phyloP scores from a whole-genome alignment of 1,140 invertebrate genomes.

The Cydia pomonella region DNA sequence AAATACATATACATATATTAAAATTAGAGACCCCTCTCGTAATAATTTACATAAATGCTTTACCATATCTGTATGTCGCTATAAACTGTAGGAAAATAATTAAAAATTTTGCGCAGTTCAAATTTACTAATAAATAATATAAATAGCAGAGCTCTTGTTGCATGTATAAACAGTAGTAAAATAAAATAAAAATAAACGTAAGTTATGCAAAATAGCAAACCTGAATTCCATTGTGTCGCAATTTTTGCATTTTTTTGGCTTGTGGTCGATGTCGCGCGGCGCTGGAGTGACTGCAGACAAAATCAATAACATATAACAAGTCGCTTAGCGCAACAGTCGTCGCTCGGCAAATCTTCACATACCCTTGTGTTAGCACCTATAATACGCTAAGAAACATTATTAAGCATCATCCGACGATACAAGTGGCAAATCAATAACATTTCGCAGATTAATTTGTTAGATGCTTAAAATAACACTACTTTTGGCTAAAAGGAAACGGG shows the following conservation, averaged over 20 bases:
- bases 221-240: constrained; percentile 48
- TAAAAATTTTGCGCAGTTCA: background rate
- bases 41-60: background rate
- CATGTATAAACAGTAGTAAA: constrained; percentile 22
- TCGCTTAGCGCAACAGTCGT: constrained; percentile 35
- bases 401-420: background rate
- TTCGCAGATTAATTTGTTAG: background rate
- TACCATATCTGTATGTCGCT: constrained; percentile 12
- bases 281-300: constrained; percentile 37
- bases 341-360: constrained; percentile 34
- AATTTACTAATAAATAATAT: background rate
- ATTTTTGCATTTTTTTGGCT: constrained; percentile 48
- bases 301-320: constrained; percentile 34
- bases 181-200: constrained; percentile 35
- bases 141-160: constrained; percentile 15
- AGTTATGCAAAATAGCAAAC: constrained; percentile 39
- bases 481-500: background rate
- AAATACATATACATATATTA: background rate
- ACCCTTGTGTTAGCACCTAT: constrained; percentile 19
- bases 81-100: background rate
- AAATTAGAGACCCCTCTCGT: background rate
- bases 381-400: constrained; percentile 7
- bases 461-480: background rate
- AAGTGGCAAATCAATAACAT: background rate
- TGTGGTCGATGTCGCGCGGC: constrained; percentile 36